Evolutionary conservation across 2,888 invertebrate species (phyloP), one percentile per base, ranked within the genome.

Genomic region (Eupeodes luniger): DNA sequence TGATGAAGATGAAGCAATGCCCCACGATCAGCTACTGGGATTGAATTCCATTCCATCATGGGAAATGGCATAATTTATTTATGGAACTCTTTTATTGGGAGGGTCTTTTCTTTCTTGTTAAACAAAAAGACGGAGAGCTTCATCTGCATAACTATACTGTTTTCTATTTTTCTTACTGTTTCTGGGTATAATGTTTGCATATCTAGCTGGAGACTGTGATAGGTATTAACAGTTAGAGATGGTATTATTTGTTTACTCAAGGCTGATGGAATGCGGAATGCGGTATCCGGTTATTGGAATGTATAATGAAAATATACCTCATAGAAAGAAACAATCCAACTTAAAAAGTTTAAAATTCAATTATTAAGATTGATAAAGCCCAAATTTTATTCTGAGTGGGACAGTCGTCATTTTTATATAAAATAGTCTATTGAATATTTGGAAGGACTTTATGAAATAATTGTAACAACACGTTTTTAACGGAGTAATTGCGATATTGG

Each of bases 21-120:
- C 75, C 77, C 81, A 85, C 88, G 88, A 88, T 81, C 81, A 57
- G 88, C 88, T 88, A 88, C 88, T 88, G 88, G 88, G 88, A 88
- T 88, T 88, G 88, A 88, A 85, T 81, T 88, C 75, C 85, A 67
- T 78, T 85, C 81, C 81, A 78, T 85, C 74, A 81, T 81, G 85
- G 74, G 87, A 85, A 88, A 88, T 88, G 88, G 66, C 85, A 85
- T 88, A 85, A 88, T 88, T 88, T 88, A 81, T 81, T 85, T 85
- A 78, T 88, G 67, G 62, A 64, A 78, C 77, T 72, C 57, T 78
- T 61, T 69, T 80, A 72, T 88, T 84, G 57, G 62, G 67, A 81
- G 81, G 85, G 77, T 74, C 81, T 70, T 59, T 27, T 44, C 7
- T 51, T 44, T 62, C 61, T 85, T 88, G 88, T 88, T 88, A 78